A percentile compares a stretch with the other conserved stretches of the same genome.
Conservation (phyloP, 2,888 invertebrate species). For the Drosophila diplacantha region DNA sequence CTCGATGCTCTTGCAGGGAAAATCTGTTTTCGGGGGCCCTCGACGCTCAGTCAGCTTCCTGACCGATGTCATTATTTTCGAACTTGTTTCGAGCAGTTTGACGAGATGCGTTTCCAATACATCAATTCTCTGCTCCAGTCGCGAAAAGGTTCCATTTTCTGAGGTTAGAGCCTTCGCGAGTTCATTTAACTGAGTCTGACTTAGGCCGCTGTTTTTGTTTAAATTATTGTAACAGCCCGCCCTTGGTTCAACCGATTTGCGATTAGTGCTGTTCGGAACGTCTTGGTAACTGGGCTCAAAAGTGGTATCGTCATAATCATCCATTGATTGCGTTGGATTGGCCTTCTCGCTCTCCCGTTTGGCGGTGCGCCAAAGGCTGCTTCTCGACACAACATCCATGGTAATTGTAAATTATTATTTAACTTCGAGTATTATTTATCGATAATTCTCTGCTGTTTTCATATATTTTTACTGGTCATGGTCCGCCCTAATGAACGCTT, state of each 20-base stretch:
- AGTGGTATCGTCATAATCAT: conserved; percentile 7
- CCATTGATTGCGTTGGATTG: neutral
- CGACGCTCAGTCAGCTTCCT: neutral
- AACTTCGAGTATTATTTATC: neutral
- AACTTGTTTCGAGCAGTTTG: neutral
- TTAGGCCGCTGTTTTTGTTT: neutral
- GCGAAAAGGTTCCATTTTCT: neutral
- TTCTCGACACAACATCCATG: conserved; percentile 5
- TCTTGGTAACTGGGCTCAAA: neutral
- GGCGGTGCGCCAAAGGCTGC: conserved; percentile 4
- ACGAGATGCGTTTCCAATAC: neutral
- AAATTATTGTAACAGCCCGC: neutral
- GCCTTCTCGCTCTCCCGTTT: conserved; percentile 2
- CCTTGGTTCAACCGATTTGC: neutral
- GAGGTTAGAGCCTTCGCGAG: neutral
- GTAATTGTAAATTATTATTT: neutral
- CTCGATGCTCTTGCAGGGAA: neutral
- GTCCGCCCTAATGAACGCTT: neutral
- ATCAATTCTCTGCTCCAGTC: conserved; percentile 2
- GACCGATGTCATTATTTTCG: neutral
- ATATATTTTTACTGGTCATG: neutral
- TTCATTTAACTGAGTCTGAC: neutral
- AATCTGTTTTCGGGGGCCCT: conserved; percentile 3
- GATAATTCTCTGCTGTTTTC: neutral
- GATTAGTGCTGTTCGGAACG: neutral